Evolutionary conservation across 2,888 invertebrate genomes (phyloP), one percentile per base, ranked within the genome.

Genomic region (Euspilapteryx auroguttella): DNA sequence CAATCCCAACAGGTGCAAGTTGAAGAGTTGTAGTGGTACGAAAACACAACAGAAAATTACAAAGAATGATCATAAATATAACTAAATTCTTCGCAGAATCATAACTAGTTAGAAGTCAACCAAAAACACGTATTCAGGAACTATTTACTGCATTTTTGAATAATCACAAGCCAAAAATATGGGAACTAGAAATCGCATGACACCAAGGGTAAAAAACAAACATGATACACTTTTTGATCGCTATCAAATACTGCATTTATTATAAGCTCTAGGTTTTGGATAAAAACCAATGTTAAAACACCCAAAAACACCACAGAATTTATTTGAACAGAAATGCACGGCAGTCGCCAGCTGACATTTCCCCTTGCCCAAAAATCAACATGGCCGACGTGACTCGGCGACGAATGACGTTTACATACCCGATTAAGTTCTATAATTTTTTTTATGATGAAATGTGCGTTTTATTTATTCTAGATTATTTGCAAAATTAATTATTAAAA

Each of bases 301-400:
- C 43, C 41, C 41, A 32, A 37, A 38, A 39, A 48, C 45, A 64
- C 51, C 56, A 55, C 53, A 65, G 46, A 51, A 47, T 50, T 22
- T 26, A 34, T 33, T 61, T 57, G 49, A 42, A 55, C 39, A 54
- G 53, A 69, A 49, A 57, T 52, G 49, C 55, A 65, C 61, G 57
- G 56, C 49, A 52, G 45, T 57, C 53, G 58, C 73, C 76, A 77
- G 75, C 75, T 77, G 76, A 77, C 76, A 75, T 75, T 68, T 75
- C 73, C 69, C 58, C 71, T 71, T 73, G 66, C 61, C 66, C 56
- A 64, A 69, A 68, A 68, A 69, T 68, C 71, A 77, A 76, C 59
- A 77, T 77, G 76, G 76, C 76, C 55, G 69, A 55, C 59, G 50
- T 58, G 61, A 61, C 51, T 66, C 47, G 50, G 34, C 53, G 17